These are phyloP conservation scores for Melanotus villosus DNA, from an alignment of 2,888 invertebrate species.

Conservation along the genomic window DNA sequence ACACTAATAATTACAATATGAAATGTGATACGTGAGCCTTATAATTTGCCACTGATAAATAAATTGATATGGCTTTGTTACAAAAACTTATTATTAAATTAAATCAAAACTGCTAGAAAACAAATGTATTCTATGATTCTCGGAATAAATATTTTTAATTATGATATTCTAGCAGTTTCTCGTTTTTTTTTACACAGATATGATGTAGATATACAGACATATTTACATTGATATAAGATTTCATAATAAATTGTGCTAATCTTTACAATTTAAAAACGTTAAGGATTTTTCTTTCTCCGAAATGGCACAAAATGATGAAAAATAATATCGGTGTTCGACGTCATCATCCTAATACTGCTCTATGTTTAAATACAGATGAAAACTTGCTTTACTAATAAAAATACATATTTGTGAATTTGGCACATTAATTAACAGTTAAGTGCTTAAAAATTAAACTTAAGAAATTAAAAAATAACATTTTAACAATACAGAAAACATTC, in stretches of 20 bases:
- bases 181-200: constrained; percentile 60
- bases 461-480: not conserved
- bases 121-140: constrained; percentile 36
- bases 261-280: not conserved
- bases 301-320: constrained; percentile 38
- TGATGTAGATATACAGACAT: constrained; percentile 60
- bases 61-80: constrained; percentile 68
- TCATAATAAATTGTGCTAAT: not conserved
- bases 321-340: not conserved
- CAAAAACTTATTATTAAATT: constrained; percentile 59
- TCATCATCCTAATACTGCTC: constrained; percentile 40
- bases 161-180: constrained; percentile 58
- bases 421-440: constrained; percentile 43
- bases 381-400: constrained; percentile 35
- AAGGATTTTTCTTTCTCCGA: not conserved
- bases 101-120: constrained; percentile 52
- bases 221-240: constrained; percentile 51
- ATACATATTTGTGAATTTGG: constrained; percentile 45
- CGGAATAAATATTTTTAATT: constrained; percentile 35
- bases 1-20: constrained; percentile 57
- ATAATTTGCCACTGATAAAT: constrained; percentile 65
- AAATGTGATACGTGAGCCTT: constrained; percentile 57
- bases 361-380: constrained; percentile 37
- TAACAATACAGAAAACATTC: constrained; percentile 29
- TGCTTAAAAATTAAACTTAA: constrained; percentile 33